A percentile compares a stretch with the other conserved stretches of the same genome.
phyloP scores from a whole-genome alignment of 2,113 vertebrate species.

The Psittacus erithacus region DNA sequence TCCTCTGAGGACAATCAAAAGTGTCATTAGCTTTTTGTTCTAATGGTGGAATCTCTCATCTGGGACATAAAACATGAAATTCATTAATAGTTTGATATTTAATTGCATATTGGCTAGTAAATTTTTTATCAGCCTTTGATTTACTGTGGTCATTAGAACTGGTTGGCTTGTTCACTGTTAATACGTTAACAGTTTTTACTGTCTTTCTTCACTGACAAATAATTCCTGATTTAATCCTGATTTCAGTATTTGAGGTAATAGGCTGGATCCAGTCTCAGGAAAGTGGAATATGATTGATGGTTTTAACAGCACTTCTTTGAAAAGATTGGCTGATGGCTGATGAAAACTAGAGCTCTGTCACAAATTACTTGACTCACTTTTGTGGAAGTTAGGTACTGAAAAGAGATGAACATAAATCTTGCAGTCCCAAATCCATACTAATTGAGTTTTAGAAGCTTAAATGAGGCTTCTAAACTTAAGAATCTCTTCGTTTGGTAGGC shows the following conservation, averaged over 20 bases:
- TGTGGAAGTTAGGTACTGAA: neutral
- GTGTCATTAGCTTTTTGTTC: neutral
- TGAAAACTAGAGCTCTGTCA: neutral
- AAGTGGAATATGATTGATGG: neutral
- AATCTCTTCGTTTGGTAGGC: neutral
- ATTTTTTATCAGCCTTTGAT: neutral
- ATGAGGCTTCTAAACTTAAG: neutral
- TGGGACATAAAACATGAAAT: conserved; percentile 21
- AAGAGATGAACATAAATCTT: conserved; percentile 21
- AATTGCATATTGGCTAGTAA: neutral
- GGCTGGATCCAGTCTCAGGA: neutral
- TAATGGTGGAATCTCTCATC: neutral
- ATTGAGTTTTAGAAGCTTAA: neutral
- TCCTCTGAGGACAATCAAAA: neutral
- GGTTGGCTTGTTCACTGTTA: neutral
- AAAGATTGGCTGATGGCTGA: neutral
- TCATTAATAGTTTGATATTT: conserved; percentile 11
- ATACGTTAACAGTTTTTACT: neutral
- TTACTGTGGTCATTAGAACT: neutral
- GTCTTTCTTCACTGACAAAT: neutral
- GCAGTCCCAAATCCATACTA: neutral
- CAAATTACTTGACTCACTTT: neutral
- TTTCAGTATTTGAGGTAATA: neutral
- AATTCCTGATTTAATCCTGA: neutral
- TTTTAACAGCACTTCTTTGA: neutral